These are phyloP conservation scores for Cosmopolites sordidus DNA, from an alignment of 2,888 invertebrate species.

Conservation along the genomic window DNA sequence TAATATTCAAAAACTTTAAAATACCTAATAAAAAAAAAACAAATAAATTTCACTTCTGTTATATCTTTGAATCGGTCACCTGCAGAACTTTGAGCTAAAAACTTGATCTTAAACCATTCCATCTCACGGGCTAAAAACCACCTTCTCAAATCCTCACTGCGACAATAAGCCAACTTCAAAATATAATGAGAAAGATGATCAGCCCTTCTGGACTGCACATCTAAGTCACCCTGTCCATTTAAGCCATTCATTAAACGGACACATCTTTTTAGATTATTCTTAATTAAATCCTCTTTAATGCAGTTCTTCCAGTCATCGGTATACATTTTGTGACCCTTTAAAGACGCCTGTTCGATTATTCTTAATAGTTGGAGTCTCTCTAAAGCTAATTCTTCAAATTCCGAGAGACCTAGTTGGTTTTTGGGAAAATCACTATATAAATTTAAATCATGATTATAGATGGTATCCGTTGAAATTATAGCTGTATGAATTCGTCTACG, in stretches of 20 bases:
- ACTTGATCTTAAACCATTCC: conserved; percentile 82
- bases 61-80: too few species aligned
- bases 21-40: conserved; percentile 50
- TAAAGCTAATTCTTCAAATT: conserved; percentile 83
- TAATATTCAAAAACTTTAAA: conserved; percentile 60
- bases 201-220: conserved; percentile 63
- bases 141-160: conserved; percentile 74
- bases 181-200: conserved; percentile 95
- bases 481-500: conserved; percentile 36
- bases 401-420: conserved; percentile 68
- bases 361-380: conserved; percentile 78
- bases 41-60: too few species aligned
- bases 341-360: conserved; percentile 68
- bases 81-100: conserved; percentile 55
- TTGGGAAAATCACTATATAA: conserved; percentile 75
- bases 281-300: conserved; percentile 60
- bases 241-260: conserved; percentile 55
- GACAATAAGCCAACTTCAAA: conserved; percentile 84
- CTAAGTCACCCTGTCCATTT: conserved; percentile 53
- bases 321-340: conserved; percentile 58
- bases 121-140: conserved; percentile 90
- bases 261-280: conserved; percentile 64
- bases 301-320: conserved; percentile 66
- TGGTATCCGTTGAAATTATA: conserved; percentile 42
- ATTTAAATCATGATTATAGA: conserved; percentile 72